A percentile compares a stretch with the other conserved stretches of the same genome.
These are phyloP conservation scores for Gastrophryne carolinensis DNA, from an alignment of 2,797 vertebrate genomes.

Conservation along the genomic window DNA sequence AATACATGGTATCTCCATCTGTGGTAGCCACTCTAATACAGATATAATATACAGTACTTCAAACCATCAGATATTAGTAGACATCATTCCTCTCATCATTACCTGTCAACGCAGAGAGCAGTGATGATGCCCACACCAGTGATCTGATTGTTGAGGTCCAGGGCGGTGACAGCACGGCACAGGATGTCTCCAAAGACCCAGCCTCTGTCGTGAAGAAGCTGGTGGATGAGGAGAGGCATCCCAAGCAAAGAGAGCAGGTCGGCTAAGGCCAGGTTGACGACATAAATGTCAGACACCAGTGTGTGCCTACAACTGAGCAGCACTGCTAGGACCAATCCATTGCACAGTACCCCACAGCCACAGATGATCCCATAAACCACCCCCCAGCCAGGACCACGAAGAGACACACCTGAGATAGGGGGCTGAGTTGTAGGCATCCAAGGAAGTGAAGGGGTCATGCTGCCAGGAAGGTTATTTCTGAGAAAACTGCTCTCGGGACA, in stretches of 20 bases:
- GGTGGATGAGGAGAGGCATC: conserved; percentile 53
- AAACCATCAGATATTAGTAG: not conserved
- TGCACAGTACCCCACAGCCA: conserved; percentile 47
- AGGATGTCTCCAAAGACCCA: conserved; percentile 54
- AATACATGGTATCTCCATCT: too few relatives aligned
- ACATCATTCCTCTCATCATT: not conserved
- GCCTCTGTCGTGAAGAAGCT: conserved; percentile 53
- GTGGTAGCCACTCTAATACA: too few relatives aligned
- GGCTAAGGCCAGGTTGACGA: conserved; percentile 52
- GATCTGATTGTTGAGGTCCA: conserved; percentile 55
- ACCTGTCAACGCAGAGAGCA: conserved; percentile 55
- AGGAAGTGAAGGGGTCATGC: conserved; percentile 45
- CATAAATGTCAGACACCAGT: conserved; percentile 50
- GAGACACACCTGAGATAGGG: conserved; percentile 18
- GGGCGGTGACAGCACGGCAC: conserved; percentile 50
- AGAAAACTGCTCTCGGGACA: not conserved
- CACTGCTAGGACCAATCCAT: conserved; percentile 49
- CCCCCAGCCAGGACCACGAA: conserved; percentile 44
- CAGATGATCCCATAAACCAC: conserved; percentile 52
- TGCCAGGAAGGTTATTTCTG: not conserved
- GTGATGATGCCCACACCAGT: conserved; percentile 53
- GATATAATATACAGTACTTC: too few relatives aligned
- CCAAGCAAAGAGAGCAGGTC: conserved; percentile 54
- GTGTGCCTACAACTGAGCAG: conserved; percentile 50
- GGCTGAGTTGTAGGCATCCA: conserved; percentile 35